phyloP scores from a whole-genome alignment of 2,113 vertebrate genomes.

The Gopherus flavomarginatus region DNA sequence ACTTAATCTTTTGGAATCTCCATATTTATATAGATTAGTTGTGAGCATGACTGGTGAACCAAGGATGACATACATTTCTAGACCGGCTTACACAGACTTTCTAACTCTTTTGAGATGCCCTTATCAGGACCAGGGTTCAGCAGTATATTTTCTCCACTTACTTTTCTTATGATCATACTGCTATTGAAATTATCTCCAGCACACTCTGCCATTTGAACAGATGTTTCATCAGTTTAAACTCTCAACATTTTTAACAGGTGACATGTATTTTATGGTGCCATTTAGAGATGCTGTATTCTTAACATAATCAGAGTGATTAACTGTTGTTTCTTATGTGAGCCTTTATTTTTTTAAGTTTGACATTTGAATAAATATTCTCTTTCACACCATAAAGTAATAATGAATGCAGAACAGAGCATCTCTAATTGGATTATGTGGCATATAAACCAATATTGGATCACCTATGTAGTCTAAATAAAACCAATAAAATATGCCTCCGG shows the following conservation, averaged over 20 bases:
- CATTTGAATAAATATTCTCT: conserved; percentile 3
- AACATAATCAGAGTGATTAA: conserved; percentile 35
- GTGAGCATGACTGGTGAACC: background rate
- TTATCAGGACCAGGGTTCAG: background rate
- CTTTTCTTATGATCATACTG: background rate
- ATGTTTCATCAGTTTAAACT: background rate
- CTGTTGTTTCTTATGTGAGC: background rate
- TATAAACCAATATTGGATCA: background rate
- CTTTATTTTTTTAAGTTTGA: background rate
- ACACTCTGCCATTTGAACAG: background rate
- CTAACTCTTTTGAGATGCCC: background rate
- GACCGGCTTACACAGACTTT: background rate
- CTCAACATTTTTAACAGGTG: conserved; percentile 23
- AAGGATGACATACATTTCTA: background rate
- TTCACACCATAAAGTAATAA: background rate
- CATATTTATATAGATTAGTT: background rate
- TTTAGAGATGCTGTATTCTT: conserved; percentile 10
- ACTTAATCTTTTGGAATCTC: background rate
- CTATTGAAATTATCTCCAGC: background rate
- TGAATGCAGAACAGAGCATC: background rate
- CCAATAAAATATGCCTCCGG: background rate
- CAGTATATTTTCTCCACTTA: background rate
- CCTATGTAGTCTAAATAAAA: background rate
- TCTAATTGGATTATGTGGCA: conserved; percentile 4
- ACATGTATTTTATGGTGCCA: conserved; percentile 25